These are phyloP conservation scores for Gyrodactylus bullatarudis DNA, from an alignment of 1,140 invertebrate genomes.

Conservation along the genomic window DNA sequence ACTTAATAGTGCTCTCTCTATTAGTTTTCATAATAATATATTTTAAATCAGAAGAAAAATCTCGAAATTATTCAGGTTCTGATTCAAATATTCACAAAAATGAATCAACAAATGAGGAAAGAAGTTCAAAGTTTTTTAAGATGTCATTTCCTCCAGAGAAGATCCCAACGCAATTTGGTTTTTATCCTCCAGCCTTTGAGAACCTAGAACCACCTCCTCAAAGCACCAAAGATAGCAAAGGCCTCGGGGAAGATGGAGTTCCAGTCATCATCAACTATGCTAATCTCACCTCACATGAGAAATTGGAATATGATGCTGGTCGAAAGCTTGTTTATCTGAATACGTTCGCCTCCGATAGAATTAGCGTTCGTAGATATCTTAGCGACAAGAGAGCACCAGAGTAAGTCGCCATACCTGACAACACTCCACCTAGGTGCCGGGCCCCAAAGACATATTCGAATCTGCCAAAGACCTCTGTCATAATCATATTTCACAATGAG, in stretches of 20 bases:
- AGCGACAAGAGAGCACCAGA: not conserved
- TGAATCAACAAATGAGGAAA: too few species aligned
- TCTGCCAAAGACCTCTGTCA: conserved; percentile 33
- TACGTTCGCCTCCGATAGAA: conserved; percentile 1
- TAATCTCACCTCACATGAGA: not conserved
- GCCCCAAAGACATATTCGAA: not conserved
- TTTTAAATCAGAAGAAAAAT: too few species aligned
- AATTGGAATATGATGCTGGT: conserved; percentile 7
- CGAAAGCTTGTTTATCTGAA: not conserved
- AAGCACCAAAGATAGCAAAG: not conserved
- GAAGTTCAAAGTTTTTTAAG: too few species aligned
- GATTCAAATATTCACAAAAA: too few species aligned
- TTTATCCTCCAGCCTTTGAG: too few species aligned
- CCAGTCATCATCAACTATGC: not conserved
- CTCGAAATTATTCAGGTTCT: too few species aligned
- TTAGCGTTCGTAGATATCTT: conserved; percentile 1
- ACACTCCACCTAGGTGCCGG: too few species aligned
- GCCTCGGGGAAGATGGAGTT: not conserved
- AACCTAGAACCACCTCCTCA: not conserved
- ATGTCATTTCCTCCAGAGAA: too few species aligned
- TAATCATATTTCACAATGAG: conserved; percentile 54
- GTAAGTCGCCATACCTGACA: too few species aligned
- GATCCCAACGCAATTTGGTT: too few species aligned
- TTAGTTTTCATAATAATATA: too few species aligned
- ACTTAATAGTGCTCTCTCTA: too few species aligned